Percentiles rank a stretch among this genome's conserved stretches.
Conservation (phyloP, 2,113 vertebrate species). For the Ageneiosus marmoratus region DNA sequence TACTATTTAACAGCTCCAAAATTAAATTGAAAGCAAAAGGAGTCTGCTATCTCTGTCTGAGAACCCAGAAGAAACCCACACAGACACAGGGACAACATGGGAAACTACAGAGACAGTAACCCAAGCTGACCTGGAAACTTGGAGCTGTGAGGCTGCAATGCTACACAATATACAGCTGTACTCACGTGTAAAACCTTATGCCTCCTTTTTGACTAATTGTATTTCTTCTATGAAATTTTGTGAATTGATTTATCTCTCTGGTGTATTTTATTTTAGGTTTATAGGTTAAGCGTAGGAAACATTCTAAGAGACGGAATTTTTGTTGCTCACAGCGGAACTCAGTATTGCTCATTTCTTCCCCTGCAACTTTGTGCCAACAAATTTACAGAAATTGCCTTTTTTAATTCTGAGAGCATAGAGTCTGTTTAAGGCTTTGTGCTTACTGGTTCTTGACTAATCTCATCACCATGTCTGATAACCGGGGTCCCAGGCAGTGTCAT, state of each 20-base stretch:
- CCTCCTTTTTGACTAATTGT: not conserved
- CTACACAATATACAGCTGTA: not conserved
- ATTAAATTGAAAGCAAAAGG: not conserved
- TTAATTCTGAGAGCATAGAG: not conserved
- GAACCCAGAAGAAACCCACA: not conserved
- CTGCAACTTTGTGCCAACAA: not conserved
- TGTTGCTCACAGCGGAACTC: not conserved
- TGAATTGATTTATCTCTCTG: not conserved
- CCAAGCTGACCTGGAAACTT: not conserved
- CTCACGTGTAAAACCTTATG: not conserved
- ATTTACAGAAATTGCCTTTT: not conserved
- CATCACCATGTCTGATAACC: constrained; percentile 61
- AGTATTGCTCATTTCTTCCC: not conserved
- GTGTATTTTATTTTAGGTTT: not conserved
- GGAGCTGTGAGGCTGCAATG: not conserved
- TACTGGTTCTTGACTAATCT: constrained; percentile 60
- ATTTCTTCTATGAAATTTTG: not conserved
- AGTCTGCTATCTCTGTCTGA: not conserved
- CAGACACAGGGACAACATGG: not conserved
- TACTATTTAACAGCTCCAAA: not conserved
- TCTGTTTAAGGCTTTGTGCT: not conserved
- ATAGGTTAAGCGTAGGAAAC: not conserved
- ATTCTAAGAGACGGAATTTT: not conserved
- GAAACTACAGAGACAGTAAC: not conserved
- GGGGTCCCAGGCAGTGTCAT: constrained; percentile 78